Evolutionary conservation across 2,797 vertebrate genomes (phyloP), one percentile per base, ranked within the genome.

Genomic region (Acanthopagrus latus): DNA sequence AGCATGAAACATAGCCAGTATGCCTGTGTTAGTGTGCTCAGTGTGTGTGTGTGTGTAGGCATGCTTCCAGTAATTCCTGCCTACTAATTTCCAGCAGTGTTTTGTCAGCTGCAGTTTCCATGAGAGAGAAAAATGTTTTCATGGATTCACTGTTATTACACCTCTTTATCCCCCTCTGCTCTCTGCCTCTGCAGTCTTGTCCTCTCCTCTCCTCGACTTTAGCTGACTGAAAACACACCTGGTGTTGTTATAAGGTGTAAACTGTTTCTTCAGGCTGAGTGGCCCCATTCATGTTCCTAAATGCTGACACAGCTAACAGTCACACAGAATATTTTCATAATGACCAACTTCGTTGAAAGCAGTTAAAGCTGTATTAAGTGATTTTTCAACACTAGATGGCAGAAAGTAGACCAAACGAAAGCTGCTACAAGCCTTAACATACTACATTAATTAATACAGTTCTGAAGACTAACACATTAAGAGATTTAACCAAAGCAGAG

Each of bases 61-160:
- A 0, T 50, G 62, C 33, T 74, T 91, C 87, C 90, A 91, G 81
- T 86, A 59, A 81, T 88, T 86, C 76, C 80, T 91, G 87, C 85
- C 80, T 82, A 72, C 88, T 88, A 74, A 89, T 88, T 89, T 84
- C 54, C 86, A 89, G 65, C 73, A 55, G 69, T 92, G 91, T 93
- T 92, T 91, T 92, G 81, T 92, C 91, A 93, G 89, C 90, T 92
- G 91, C 85, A 79, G 60, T 90, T 89, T 81, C 84, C 86, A 86
- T 90, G 84, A 87, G 81, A 86, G 84, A 64, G 82, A 87, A 89
- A 89, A 89, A 90, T 91, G 88, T 90, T 91, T 91, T 88, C 71
- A 68, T 74, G 70, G 86, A 89, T 88, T 90, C 87, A 78, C 80
- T 86, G 89, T 84, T 80, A 60, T 83, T 87, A 80, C 83, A 74